These are phyloP conservation scores for Nasonia longicornis DNA, from an alignment of 1,140 invertebrate genomes.

Conservation along the genomic window DNA sequence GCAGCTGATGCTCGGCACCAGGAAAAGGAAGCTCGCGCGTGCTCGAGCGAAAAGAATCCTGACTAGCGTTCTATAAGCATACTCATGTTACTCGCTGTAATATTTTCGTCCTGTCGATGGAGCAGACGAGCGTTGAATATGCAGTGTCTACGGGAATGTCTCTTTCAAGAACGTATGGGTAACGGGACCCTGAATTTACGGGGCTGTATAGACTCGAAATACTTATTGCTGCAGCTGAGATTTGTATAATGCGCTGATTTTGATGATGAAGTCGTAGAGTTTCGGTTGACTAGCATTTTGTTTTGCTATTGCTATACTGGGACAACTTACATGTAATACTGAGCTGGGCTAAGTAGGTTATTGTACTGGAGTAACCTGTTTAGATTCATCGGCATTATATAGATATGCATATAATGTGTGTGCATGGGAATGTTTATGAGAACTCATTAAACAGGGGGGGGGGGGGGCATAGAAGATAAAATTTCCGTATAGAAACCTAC, in stretches of 20 bases:
- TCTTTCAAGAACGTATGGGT: background rate
- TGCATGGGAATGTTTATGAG: slow-evolving; percentile 9
- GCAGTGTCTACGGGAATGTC: background rate
- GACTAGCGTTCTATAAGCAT: background rate
- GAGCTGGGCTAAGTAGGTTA: background rate
- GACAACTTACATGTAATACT: too few relatives aligned
- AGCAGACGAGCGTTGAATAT: background rate
- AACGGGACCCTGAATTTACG: background rate
- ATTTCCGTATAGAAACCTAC: background rate
- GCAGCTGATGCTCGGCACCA: background rate
- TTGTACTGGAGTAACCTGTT: slow-evolving; percentile 15
- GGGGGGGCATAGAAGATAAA: background rate
- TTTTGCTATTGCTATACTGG: too few relatives aligned
- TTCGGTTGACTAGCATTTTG: too few relatives aligned
- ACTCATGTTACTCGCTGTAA: background rate
- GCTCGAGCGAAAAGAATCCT: background rate
- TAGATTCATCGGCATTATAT: background rate
- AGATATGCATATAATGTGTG: background rate
- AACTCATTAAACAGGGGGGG: background rate
- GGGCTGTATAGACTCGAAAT: background rate
- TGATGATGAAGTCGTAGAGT: background rate
- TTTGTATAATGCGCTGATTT: background rate
- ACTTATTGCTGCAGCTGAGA: background rate
- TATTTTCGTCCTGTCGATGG: too few relatives aligned
- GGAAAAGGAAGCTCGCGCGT: slow-evolving; percentile 3